Evolutionary conservation across 2,888 invertebrate genomes (phyloP).

Genomic region (Sepioteuthis lessoniana): DNA sequence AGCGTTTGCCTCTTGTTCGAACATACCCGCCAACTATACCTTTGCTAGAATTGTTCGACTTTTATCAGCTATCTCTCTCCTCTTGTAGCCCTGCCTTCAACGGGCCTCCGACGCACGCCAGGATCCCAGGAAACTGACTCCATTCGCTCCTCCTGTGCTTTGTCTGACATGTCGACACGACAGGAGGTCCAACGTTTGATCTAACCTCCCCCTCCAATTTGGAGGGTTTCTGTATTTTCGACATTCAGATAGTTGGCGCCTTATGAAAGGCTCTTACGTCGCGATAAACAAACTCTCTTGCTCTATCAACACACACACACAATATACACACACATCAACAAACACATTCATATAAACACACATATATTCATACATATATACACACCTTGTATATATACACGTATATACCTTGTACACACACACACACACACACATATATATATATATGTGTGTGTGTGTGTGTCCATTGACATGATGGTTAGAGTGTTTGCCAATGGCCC

Average conservation of each 20-base stretch:
- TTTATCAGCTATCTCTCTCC: background rate
- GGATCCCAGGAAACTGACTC: background rate
- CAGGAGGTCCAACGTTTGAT: background rate
- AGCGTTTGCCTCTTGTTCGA: background rate
- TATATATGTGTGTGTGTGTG: too few relatives aligned
- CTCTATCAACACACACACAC: background rate
- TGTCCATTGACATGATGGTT: too few relatives aligned
- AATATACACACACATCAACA: too few relatives aligned
- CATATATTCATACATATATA: background rate
- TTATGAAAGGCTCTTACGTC: background rate
- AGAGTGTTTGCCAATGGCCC: too few relatives aligned
- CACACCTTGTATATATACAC: too few relatives aligned
- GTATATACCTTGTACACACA: too few relatives aligned
- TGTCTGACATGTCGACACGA: slow-evolving; percentile 17
- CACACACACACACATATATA: too few relatives aligned
- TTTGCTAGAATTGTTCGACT: background rate
- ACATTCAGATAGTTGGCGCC: background rate
- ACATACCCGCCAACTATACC: background rate
- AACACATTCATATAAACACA: too few relatives aligned
- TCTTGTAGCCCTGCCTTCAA: background rate
- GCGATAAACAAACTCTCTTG: background rate
- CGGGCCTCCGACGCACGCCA: background rate
- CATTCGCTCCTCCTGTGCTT: background rate
- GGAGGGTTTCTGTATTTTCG: background rate
- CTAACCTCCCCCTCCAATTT: background rate